These are phyloP conservation scores for Ormyrus pomaceus DNA, from an alignment of 2,888 invertebrate species.

Conservation along the genomic window DNA sequence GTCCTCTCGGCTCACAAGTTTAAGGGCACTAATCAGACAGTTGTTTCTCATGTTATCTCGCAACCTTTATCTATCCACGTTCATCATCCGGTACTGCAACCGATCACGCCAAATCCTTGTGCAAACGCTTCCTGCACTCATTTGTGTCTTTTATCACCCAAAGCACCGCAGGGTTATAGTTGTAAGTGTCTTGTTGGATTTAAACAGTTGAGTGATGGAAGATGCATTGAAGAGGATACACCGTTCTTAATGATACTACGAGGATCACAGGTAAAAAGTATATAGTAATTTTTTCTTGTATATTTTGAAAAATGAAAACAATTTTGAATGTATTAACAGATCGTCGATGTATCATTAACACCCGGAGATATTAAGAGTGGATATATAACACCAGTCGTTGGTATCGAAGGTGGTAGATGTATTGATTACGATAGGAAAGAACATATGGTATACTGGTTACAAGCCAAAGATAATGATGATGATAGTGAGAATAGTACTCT, in stretches of 20 bases:
- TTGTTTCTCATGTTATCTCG: conserved; percentile 94
- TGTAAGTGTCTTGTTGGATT: conserved; percentile 96
- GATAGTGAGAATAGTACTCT: conserved; percentile 91
- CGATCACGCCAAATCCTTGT: conserved; percentile 87
- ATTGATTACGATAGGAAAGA: conserved; percentile 94
- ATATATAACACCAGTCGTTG: conserved; percentile 90
- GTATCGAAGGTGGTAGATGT: conserved; percentile 90
- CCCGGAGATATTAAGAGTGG: conserved; percentile 87
- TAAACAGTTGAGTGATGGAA: conserved; percentile 81
- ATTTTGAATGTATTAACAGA: conserved; percentile 65
- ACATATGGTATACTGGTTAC: conserved; percentile 91
- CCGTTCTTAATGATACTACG: conserved; percentile 94
- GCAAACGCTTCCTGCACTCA: conserved; percentile 87
- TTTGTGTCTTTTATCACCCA: conserved; percentile 92
- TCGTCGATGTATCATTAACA: conserved; percentile 88
- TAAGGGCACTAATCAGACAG: conserved; percentile 92
- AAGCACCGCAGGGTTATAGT: conserved; percentile 82
- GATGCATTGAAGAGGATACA: conserved; percentile 89
- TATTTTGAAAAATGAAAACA: background rate
- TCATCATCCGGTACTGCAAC: conserved; percentile 96
- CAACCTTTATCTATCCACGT: conserved; percentile 97
- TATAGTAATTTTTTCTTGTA: background rate
- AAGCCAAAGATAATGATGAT: conserved; percentile 83
- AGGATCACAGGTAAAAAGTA: conserved; percentile 81
- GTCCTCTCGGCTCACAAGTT: conserved; percentile 95